phyloP scores from a whole-genome alignment of 2,797 vertebrate genomes.

The Gymnoscopelus microlampas region DNA sequence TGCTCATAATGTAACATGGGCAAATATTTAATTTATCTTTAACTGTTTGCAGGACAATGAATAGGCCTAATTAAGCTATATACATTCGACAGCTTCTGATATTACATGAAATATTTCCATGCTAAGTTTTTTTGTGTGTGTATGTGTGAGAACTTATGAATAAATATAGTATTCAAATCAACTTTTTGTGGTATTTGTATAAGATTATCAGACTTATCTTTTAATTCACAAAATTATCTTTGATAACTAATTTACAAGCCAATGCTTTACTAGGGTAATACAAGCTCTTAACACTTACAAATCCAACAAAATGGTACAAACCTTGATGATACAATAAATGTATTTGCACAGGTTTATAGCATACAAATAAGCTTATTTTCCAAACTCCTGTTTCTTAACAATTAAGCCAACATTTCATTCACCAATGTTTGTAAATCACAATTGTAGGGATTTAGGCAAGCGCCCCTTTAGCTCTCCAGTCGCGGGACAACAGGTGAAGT shows the following conservation, averaged over 20 bases:
- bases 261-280: not conserved
- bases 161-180: conserved; percentile 57
- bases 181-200: too few relatives aligned
- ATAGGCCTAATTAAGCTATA: conserved; percentile 42
- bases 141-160: conserved; percentile 72
- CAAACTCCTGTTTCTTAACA: not conserved
- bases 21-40: conserved; percentile 70
- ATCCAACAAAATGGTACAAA: conserved; percentile 10
- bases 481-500: conserved; percentile 87
- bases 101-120: conserved; percentile 29
- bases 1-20: conserved; percentile 77
- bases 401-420: not conserved
- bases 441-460: conserved; percentile 76
- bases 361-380: not conserved
- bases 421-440: not conserved
- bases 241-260: not conserved
- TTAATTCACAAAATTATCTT: conserved; percentile 7
- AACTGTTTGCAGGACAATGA: conserved; percentile 64
- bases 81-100: conserved; percentile 50
- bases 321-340: conserved; percentile 20
- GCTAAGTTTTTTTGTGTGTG: conserved; percentile 64
- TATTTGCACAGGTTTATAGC: not conserved
- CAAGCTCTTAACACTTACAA: not conserved
- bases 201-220: not conserved
- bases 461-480: conserved; percentile 96